Evolutionary conservation across 2,797 vertebrate genomes (phyloP).

Genomic region (Sebastolobus altivelis): DNA sequence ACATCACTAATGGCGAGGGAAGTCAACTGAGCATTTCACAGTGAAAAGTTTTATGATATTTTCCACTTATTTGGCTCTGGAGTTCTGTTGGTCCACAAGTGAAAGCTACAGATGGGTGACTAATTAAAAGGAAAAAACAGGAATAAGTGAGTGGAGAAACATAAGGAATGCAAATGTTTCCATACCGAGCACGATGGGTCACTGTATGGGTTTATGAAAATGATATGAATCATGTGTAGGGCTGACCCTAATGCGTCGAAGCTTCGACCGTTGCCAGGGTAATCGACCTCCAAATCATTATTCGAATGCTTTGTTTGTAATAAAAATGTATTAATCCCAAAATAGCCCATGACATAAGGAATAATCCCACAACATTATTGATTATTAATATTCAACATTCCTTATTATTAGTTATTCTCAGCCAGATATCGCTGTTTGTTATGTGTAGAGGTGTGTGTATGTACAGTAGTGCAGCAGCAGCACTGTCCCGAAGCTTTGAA

Average conservation of each 20-base stretch:
- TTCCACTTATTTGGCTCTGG: constrained; percentile 1
- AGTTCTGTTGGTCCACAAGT: not conserved
- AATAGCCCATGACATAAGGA: too few species aligned
- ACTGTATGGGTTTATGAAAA: not conserved
- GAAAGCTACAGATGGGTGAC: constrained; percentile 8
- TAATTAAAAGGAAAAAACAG: not conserved
- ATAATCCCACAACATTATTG: too few species aligned
- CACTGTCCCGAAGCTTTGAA: too few species aligned
- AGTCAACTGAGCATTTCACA: constrained; percentile 25
- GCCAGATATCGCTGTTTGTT: too few species aligned
- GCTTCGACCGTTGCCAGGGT: too few species aligned
- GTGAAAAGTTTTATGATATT: constrained; percentile 6
- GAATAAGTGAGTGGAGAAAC: not conserved
- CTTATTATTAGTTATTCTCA: too few species aligned
- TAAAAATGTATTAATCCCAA: rapidly evolving
- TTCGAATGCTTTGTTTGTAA: too few species aligned
- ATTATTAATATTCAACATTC: too few species aligned
- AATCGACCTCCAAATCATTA: too few species aligned
- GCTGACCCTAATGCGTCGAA: too few species aligned
- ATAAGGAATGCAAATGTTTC: not conserved
- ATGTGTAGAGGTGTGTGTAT: too few species aligned
- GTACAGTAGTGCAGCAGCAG: too few species aligned
- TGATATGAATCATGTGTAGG: not conserved
- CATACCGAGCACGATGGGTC: not conserved
- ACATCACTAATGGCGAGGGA: not conserved